Conservation (phyloP, 2,888 invertebrate species). For the Agrochola macilenta region DNA sequence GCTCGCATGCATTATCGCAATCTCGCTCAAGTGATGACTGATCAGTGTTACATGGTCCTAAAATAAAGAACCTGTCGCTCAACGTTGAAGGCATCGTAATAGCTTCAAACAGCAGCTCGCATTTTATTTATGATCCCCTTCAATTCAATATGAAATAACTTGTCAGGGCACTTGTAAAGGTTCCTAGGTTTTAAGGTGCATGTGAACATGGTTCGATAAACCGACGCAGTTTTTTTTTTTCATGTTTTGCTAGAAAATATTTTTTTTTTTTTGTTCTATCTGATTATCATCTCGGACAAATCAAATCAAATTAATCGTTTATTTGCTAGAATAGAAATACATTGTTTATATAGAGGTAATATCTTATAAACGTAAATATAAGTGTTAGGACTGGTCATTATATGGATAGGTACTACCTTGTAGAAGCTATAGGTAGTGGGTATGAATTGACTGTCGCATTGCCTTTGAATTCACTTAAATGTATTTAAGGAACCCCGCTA, state of each 20-base stretch:
- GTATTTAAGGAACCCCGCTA: not conserved
- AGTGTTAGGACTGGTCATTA: not conserved
- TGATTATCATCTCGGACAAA: not conserved
- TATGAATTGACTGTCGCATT: not conserved
- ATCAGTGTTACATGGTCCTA: conserved; percentile 18
- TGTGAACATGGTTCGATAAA: not conserved
- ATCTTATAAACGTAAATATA: no score
- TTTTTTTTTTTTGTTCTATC: not conserved
- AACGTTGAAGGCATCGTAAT: conserved; percentile 43
- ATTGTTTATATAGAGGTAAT: not conserved
- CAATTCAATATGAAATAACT: conserved; percentile 33
- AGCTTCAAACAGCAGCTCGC: conserved; percentile 28
- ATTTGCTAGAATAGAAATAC: not conserved
- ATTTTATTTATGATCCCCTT: conserved; percentile 39
- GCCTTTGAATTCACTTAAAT: not conserved
- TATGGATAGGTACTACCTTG: not conserved
- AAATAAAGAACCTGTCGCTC: conserved; percentile 61
- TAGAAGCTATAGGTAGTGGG: not conserved
- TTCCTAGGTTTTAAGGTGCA: conserved; percentile 12
- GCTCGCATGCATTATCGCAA: conserved; percentile 16
- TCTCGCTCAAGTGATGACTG: conserved; percentile 38
- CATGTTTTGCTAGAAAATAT: not conserved
- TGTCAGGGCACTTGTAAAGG: conserved; percentile 5
- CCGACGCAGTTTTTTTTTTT: not conserved
- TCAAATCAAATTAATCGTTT: not conserved